Percentiles rank a stretch among this genome's conserved stretches.
Evolutionary conservation across 2,888 invertebrate species (phyloP).

Genomic region (Zelleria hepariella): DNA sequence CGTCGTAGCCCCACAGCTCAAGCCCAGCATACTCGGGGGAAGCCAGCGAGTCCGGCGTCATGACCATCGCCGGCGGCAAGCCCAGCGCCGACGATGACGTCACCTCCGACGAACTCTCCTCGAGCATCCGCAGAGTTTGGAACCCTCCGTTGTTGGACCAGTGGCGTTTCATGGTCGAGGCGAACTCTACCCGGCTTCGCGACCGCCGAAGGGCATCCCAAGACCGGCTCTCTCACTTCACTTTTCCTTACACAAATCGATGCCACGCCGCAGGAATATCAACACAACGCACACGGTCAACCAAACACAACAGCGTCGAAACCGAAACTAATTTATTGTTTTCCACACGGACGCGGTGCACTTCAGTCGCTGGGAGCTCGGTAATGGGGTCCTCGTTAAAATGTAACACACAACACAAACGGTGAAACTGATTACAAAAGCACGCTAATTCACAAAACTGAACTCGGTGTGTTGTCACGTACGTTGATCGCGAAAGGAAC

Average conservation of each 20-base stretch:
- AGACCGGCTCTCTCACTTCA: constrained; percentile 63
- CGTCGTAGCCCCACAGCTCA: constrained; percentile 86
- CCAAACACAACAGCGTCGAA: constrained; percentile 33
- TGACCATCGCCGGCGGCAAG: constrained; percentile 79
- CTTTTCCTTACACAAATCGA: constrained; percentile 54
- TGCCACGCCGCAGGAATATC: constrained; percentile 20
- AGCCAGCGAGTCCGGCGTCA: constrained; percentile 82
- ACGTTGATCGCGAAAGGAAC: constrained; percentile 9
- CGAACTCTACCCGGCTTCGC: constrained; percentile 33
- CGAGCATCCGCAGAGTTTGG: constrained; percentile 75
- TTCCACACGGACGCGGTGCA: constrained; percentile 33
- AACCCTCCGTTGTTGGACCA: constrained; percentile 83
- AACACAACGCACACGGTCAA: constrained; percentile 48
- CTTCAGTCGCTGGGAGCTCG: constrained; percentile 13
- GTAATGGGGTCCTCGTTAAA: neutral
- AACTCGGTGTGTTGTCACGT: constrained; percentile 31
- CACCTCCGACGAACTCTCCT: constrained; percentile 82
- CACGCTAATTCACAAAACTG: constrained; percentile 35
- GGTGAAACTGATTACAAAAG: constrained; percentile 49
- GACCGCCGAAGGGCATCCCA: constrained; percentile 59
- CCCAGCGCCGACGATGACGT: constrained; percentile 82
- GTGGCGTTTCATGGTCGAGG: constrained; percentile 78
- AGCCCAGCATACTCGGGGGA: constrained; percentile 84
- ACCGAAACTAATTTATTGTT: constrained; percentile 42
- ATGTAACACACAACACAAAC: constrained; percentile 50